Percentiles rank a stretch among this genome's conserved stretches.
Conservation (phyloP, 2,888 invertebrate genomes). For the Oscheius sp. region DNA sequence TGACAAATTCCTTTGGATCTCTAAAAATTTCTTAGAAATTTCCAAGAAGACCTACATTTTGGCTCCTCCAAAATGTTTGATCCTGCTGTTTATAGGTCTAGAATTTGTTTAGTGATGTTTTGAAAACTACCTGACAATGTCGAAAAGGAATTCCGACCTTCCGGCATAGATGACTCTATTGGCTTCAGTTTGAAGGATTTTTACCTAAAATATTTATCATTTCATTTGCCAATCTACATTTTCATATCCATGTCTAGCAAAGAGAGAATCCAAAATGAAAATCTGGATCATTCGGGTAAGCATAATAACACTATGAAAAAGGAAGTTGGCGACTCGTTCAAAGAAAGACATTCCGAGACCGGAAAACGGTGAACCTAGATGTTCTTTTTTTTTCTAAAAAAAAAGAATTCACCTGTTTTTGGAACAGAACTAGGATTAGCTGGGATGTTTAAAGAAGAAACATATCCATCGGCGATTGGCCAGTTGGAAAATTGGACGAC, state of each 20-base stretch:
- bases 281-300: constrained; percentile 55
- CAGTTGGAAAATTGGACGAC: constrained; percentile 66
- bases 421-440: constrained; percentile 56
- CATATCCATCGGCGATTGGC: constrained; percentile 66
- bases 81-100: constrained; percentile 62
- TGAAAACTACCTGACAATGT: too few relatives aligned
- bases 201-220: constrained; percentile 38
- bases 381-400: neutral
- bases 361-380: constrained; percentile 52
- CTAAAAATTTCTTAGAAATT: neutral
- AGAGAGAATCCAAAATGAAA: constrained; percentile 48
- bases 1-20: constrained; percentile 24
- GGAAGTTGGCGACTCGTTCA: constrained; percentile 54
- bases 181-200: constrained; percentile 55
- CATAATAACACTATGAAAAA: constrained; percentile 56
- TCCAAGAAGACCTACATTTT: constrained; percentile 35
- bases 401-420: constrained; percentile 48
- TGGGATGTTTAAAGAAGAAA: constrained; percentile 61
- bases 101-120: too few relatives aligned
- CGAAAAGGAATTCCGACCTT: constrained; percentile 61
- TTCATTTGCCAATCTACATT: constrained; percentile 28
- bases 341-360: constrained; percentile 53
- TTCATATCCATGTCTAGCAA: constrained; percentile 45
- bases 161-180: constrained; percentile 61
- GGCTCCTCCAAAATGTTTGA: constrained; percentile 64